Conservation (phyloP, 2,113 vertebrate genomes). For the Cinclus mexicanus region DNA sequence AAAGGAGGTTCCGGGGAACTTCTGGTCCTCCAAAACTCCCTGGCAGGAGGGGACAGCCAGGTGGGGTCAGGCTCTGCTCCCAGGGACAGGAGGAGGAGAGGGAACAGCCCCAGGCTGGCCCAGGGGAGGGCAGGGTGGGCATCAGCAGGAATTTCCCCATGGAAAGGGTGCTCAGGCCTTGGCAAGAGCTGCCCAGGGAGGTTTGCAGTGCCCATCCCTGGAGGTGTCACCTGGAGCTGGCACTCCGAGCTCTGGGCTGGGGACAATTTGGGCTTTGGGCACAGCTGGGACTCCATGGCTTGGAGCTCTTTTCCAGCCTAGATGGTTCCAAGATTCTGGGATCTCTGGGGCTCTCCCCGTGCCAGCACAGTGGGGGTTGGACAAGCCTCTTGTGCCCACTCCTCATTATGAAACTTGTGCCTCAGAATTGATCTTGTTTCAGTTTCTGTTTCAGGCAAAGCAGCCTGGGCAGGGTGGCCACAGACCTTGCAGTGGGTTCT, state of each 20-base stretch:
- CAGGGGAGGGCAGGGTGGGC: accelerated
- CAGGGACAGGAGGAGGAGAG: background rate
- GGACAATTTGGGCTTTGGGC: accelerated
- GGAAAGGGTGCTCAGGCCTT: background rate
- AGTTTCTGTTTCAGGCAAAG: background rate
- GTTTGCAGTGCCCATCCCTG: background rate
- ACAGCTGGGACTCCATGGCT: accelerated
- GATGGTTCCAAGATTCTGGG: background rate
- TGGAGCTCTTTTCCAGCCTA: accelerated
- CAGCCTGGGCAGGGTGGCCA: background rate
- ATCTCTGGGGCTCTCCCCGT: background rate
- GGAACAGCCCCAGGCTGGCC: background rate
- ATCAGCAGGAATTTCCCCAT: accelerated
- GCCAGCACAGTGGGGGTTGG: background rate
- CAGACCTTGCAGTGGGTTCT: accelerated
- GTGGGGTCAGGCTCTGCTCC: accelerated
- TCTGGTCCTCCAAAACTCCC: background rate
- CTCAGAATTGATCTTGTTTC: background rate
- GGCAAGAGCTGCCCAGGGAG: background rate
- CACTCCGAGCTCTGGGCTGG: background rate
- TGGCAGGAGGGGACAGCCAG: accelerated
- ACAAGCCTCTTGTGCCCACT: background rate
- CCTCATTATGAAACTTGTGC: accelerated
- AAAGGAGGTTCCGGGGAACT: background rate
- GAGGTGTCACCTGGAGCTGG: accelerated